Evolutionary conservation across 2,797 vertebrate genomes (phyloP), one percentile per base, ranked within the genome.

Genomic region (Avahi laniger): DNA sequence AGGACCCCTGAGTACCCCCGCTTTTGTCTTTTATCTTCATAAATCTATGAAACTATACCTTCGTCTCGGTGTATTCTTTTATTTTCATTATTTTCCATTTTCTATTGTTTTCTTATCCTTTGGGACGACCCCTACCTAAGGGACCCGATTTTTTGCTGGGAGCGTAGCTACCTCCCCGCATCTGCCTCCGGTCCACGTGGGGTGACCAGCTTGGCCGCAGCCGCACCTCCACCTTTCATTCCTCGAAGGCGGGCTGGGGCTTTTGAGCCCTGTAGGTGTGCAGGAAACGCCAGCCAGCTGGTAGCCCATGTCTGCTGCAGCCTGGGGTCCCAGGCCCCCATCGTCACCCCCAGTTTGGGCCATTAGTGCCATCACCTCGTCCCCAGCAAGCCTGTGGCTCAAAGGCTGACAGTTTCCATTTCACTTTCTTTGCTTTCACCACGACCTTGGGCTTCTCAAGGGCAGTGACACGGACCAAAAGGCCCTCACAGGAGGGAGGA

Each of bases 281-380:
- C 63, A 48, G 30, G 50, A 75, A 54, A 35, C 13, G 4, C 8
- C n/a, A 52, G 41, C 35, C 0, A 0, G 8, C 13, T 38, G 1
- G 13, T 14, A 30, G 73, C 52, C 72, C 15, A 18, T 1, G 28
- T 52, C 22, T 46, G 35, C 43, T 0, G 8, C 8, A n/a, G 38
- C 33, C 35, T 46, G 15, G 24, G 33, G 38, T 3, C 50, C 46
- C 38, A 76, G 67, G 63, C 10, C 38, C 67, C 15, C 15, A 4
- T 1, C 7, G 30, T 48, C n/a, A 12, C 0, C 33, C 35, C 50
- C 13, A 30, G 0, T 0, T 26, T 12, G 12, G 33, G 67, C 28
- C 13, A 5, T 69, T 26, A 41, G 18, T 50, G 28, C 67, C 52
- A 4, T 28, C 10, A 5, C 8, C 33, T 41, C 6, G 0, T 67